These are phyloP conservation scores for Saccostrea echinata DNA, from an alignment of 1,140 invertebrate genomes.

Conservation along the genomic window DNA sequence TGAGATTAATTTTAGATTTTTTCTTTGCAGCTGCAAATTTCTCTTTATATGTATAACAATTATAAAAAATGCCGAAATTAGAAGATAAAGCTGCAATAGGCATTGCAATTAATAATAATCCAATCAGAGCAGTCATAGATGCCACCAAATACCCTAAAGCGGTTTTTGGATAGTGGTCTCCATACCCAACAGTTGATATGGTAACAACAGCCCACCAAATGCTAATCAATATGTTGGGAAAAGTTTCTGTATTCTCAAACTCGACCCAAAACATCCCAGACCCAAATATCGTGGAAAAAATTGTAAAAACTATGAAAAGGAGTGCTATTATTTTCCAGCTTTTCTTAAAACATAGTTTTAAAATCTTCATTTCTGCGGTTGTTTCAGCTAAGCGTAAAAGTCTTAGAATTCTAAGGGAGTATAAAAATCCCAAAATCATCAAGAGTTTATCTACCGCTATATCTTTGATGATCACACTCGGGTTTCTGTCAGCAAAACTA, in stretches of 20 bases:
- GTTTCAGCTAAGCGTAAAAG: slow-evolving; percentile 4
- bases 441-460: neutral
- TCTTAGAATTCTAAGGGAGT: slow-evolving; percentile 12
- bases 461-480: neutral
- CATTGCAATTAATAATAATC: slow-evolving; percentile 99
- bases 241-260: slow-evolving; percentile 37
- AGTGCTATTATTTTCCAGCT: slow-evolving; percentile 1
- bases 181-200: slow-evolving; percentile 82
- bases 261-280: neutral
- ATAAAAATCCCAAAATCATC: neutral
- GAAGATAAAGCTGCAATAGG: slow-evolving; percentile 87
- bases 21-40: neutral
- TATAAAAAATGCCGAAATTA: slow-evolving; percentile 78
- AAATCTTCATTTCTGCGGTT: neutral
- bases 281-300: slow-evolving; percentile 34
- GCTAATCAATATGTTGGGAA: slow-evolving; percentile 59
- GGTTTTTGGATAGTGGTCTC: slow-evolving; percentile 75
- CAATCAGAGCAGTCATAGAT: slow-evolving; percentile 93
- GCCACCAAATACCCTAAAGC: slow-evolving; percentile 70
- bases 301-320: slow-evolving; percentile 1
- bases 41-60: slow-evolving; percentile 13
- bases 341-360: slow-evolving; percentile 7
- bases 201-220: slow-evolving; percentile 82
- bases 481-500: neutral
- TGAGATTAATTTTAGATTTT: neutral